These are phyloP conservation scores for Andrena bucephala DNA, from an alignment of 2,888 invertebrate genomes.

Conservation along the genomic window DNA sequence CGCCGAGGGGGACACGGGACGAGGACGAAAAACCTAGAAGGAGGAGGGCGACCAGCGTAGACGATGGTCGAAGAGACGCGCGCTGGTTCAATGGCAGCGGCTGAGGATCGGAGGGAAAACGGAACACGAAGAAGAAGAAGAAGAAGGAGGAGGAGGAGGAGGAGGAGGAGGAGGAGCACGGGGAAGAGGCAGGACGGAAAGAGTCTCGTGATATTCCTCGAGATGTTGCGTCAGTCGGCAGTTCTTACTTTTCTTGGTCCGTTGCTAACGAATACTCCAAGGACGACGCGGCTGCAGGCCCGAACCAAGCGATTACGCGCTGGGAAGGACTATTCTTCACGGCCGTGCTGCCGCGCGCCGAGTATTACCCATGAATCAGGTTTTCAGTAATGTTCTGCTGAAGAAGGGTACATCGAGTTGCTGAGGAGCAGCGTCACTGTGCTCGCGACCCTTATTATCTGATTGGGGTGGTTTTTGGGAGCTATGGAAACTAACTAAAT, in stretches of 20 bases:
- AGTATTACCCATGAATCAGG: neutral
- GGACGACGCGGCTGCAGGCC: slow-evolving; percentile 32
- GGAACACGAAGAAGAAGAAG: neutral
- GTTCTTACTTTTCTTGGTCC: slow-evolving; percentile 65
- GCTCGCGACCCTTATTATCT: too few species aligned
- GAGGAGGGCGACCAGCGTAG: slow-evolving; percentile 2
- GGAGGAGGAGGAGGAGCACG: neutral
- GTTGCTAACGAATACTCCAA: slow-evolving; percentile 50
- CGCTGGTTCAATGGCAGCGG: slow-evolving; percentile 6
- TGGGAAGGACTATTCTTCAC: slow-evolving; percentile 34
- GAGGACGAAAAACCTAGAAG: slow-evolving; percentile 24
- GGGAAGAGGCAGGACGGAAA: slow-evolving; percentile 24
- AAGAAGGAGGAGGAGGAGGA: too few species aligned
- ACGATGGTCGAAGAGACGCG: slow-evolving; percentile 1
- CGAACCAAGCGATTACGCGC: neutral
- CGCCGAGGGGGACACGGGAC: slow-evolving; percentile 55
- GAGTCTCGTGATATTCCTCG: slow-evolving; percentile 70
- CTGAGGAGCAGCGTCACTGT: too few species aligned
- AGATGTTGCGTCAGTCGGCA: slow-evolving; percentile 70
- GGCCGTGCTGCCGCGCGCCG: neutral
- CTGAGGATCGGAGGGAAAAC: slow-evolving; percentile 12
- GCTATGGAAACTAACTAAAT: too few species aligned
- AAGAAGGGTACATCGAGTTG: too few species aligned
- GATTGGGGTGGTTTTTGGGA: too few species aligned
- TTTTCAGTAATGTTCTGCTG: too few species aligned